Conservation (phyloP, 2,888 invertebrate species). For the Rhamnusium bicolor region DNA sequence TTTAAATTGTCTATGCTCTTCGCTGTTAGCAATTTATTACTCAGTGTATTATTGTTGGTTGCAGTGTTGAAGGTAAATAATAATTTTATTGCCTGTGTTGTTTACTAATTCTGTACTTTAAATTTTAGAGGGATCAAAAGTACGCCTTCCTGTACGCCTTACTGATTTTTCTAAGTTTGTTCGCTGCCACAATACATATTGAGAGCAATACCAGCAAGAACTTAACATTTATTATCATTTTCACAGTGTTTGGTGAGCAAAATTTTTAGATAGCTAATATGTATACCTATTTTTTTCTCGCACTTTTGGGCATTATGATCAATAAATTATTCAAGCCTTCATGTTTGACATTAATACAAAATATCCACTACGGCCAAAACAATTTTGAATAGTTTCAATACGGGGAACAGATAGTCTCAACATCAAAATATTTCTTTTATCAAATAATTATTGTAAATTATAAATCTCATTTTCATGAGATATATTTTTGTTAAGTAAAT, state of each 20-base stretch:
- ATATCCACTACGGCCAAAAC: no score
- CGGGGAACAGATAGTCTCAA: no score
- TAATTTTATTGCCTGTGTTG: neutral
- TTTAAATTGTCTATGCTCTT: constrained; percentile 62
- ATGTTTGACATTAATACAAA: no score
- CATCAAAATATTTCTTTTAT: no score
- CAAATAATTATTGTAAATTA: no score
- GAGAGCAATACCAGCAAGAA: constrained; percentile 61
- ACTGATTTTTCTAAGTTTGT: constrained; percentile 61
- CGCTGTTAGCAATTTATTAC: constrained; percentile 59
- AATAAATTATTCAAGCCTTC: no score
- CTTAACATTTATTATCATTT: constrained; percentile 59
- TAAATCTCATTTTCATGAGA: no score
- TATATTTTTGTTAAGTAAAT: no score
- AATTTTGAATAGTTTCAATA: no score
- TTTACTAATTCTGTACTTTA: constrained; percentile 10
- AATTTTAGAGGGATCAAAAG: constrained; percentile 60
- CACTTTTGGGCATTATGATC: no score
- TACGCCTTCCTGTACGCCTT: constrained; percentile 63
- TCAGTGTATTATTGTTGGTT: constrained; percentile 61
- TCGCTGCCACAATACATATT: constrained; percentile 62
- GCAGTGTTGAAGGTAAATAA: constrained; percentile 59
- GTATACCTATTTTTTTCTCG: no score
- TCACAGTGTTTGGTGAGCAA: constrained; percentile 62
- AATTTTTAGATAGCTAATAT: no score